phyloP scores from a whole-genome alignment of 2,113 vertebrate genomes.

The Catagonus wagneri region DNA sequence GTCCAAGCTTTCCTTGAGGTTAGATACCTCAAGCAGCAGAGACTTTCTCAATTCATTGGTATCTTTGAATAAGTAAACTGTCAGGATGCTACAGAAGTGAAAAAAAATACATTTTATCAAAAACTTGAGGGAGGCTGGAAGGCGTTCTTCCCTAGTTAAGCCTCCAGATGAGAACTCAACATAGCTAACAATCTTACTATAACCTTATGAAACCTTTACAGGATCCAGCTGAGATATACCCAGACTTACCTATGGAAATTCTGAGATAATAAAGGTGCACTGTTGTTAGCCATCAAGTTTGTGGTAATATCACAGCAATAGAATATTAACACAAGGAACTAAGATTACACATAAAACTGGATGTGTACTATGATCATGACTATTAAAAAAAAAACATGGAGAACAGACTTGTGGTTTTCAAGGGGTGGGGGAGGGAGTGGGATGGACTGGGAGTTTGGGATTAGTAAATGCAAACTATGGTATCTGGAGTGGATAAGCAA shows the following conservation, averaged over 20 bases:
- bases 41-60: not conserved
- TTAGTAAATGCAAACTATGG: too few species aligned
- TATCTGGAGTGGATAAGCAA: too few species aligned
- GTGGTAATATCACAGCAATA: not conserved
- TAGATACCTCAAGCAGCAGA: not conserved
- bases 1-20: not conserved
- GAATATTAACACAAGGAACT: not conserved
- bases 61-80: not conserved
- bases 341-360: not conserved
- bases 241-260: not conserved
- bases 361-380: not conserved
- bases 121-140: not conserved
- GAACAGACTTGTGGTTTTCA: too few species aligned
- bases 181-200: not conserved
- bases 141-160: not conserved
- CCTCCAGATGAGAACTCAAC: not conserved
- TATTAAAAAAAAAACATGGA: not conserved
- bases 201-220: not conserved
- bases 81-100: not conserved
- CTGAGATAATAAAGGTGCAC: not conserved
- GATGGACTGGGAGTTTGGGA: too few species aligned
- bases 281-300: not conserved
- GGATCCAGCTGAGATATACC: not conserved
- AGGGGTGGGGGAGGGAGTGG: too few species aligned
- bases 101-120: not conserved